These are phyloP conservation scores for Diabrotica virgifera DNA, from an alignment of 1,140 invertebrate species.

Conservation along the genomic window DNA sequence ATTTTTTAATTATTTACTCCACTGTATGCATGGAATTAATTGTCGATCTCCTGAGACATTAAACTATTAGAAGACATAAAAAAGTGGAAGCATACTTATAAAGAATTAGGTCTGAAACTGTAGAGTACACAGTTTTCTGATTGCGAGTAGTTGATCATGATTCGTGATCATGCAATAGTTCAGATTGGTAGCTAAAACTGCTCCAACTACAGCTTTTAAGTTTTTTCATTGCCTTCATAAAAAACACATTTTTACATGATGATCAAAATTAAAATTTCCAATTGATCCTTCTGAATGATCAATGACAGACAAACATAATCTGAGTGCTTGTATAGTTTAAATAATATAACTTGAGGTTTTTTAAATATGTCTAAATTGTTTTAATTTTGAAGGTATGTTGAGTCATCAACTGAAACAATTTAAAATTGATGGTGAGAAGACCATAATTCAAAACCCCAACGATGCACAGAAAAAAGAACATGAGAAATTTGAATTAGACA, in stretches of 20 bases:
- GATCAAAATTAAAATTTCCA: conserved; percentile 14
- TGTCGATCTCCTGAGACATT: no score
- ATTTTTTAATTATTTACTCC: no score
- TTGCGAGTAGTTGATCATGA: no score
- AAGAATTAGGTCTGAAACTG: no score
- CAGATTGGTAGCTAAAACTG: no score
- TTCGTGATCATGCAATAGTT: no score
- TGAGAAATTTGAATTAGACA: conserved; percentile 95
- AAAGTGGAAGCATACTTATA: no score
- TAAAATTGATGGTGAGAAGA: conserved; percentile 98
- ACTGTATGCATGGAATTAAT: no score
- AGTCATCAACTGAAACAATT: conserved; percentile 96
- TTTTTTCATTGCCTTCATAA: no score
- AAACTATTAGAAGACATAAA: no score
- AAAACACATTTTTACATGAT: conserved; percentile 4
- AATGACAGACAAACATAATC: background rate
- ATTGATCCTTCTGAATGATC: conserved; percentile 21
- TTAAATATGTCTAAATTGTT: background rate
- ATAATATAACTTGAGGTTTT: background rate
- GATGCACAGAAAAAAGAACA: conserved; percentile 97
- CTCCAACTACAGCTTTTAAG: no score
- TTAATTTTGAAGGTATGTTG: conserved; percentile 69
- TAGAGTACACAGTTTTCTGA: no score
- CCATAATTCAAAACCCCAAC: conserved; percentile 91
- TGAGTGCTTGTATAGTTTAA: background rate